Percentiles rank a stretch among this genome's conserved stretches.
These are phyloP conservation scores for Apomyelois bistriatella DNA, from an alignment of 2,888 invertebrate species.

Conservation along the genomic window DNA sequence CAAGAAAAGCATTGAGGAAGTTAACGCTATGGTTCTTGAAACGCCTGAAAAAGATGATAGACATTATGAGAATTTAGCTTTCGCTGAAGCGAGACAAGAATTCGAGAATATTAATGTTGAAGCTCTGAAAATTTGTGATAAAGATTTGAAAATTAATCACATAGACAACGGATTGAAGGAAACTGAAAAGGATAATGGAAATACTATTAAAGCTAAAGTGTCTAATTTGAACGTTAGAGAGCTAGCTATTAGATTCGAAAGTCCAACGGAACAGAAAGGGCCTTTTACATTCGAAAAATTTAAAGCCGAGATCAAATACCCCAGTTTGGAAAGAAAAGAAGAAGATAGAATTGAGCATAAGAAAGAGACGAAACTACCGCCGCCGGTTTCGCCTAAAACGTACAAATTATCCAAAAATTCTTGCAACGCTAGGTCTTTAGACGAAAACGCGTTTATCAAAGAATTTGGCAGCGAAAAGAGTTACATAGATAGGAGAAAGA, in stretches of 20 bases:
- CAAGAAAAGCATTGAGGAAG: slow-evolving; percentile 85
- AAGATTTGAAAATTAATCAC: slow-evolving; percentile 39
- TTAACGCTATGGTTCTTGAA: slow-evolving; percentile 79
- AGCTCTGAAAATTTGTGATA: slow-evolving; percentile 57
- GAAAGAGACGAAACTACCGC: slow-evolving; percentile 65
- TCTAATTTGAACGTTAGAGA: slow-evolving; percentile 80
- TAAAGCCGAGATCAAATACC: slow-evolving; percentile 63
- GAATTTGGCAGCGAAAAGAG: slow-evolving; percentile 78
- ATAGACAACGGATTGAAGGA: slow-evolving; percentile 32
- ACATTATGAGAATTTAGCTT: slow-evolving; percentile 59
- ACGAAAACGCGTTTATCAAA: slow-evolving; percentile 86
- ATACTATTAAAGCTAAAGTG: slow-evolving; percentile 49
- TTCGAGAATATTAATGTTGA: slow-evolving; percentile 65
- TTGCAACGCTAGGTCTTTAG: slow-evolving; percentile 83
- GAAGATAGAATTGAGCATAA: slow-evolving; percentile 38
- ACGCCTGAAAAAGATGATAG: slow-evolving; percentile 48
- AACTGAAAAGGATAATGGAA: slow-evolving; percentile 56
- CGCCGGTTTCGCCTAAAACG: slow-evolving; percentile 81
- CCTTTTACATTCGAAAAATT: slow-evolving; percentile 79
- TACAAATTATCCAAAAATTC: slow-evolving; percentile 80
- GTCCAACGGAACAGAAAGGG: slow-evolving; percentile 79
- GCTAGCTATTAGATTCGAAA: slow-evolving; percentile 82
- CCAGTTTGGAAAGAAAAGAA: slow-evolving; percentile 52
- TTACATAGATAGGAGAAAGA: slow-evolving; percentile 75
- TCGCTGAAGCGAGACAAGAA: slow-evolving; percentile 42